phyloP scores from a whole-genome alignment of 2,113 vertebrate genomes.

The Paracanthobrama guichenoti region DNA sequence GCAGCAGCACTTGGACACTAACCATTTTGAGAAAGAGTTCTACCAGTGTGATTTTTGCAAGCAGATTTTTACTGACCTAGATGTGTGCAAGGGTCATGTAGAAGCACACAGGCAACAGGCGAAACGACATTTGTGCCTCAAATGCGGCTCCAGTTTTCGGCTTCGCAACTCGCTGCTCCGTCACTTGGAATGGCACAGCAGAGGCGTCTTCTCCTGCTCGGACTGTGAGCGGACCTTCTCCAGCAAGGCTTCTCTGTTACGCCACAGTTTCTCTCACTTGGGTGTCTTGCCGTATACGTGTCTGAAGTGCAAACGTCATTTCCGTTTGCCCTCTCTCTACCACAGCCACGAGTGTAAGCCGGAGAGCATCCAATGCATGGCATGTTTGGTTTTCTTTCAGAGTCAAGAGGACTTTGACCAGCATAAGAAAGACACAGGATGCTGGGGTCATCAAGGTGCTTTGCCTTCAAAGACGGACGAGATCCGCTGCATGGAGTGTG shows the following conservation, averaged over 20 bases:
- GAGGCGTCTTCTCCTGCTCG: conserved; percentile 63
- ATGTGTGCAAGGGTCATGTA: conserved; percentile 67
- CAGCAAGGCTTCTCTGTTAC: conserved; percentile 72
- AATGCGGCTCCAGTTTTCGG: conserved; percentile 60
- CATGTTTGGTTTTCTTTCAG: conserved; percentile 72
- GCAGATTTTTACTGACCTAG: conserved; percentile 69
- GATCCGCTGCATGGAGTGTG: conserved; percentile 84
- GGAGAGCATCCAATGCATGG: conserved; percentile 72
- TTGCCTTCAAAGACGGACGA: conserved; percentile 54
- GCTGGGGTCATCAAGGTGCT: conserved; percentile 75
- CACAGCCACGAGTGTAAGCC: conserved; percentile 73
- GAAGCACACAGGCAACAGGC: conserved; percentile 65
- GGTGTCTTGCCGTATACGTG: conserved; percentile 84
- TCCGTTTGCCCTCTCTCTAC: conserved; percentile 72
- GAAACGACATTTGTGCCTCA: conserved; percentile 54
- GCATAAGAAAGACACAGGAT: conserved; percentile 78
- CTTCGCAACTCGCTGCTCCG: conserved; percentile 58
- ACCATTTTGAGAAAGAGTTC: conserved; percentile 72
- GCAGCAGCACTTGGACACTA: conserved; percentile 66
- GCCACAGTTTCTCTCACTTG: conserved; percentile 78
- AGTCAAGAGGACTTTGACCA: conserved; percentile 71
- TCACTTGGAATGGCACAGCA: conserved; percentile 66
- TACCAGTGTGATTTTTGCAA: conserved; percentile 81
- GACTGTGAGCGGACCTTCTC: conserved; percentile 63
- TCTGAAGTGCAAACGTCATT: conserved; percentile 72